Percentiles rank a stretch among this genome's conserved stretches.
These are phyloP conservation scores for Psittacus erithacus DNA, from an alignment of 2,113 vertebrate species.

Conservation along the genomic window DNA sequence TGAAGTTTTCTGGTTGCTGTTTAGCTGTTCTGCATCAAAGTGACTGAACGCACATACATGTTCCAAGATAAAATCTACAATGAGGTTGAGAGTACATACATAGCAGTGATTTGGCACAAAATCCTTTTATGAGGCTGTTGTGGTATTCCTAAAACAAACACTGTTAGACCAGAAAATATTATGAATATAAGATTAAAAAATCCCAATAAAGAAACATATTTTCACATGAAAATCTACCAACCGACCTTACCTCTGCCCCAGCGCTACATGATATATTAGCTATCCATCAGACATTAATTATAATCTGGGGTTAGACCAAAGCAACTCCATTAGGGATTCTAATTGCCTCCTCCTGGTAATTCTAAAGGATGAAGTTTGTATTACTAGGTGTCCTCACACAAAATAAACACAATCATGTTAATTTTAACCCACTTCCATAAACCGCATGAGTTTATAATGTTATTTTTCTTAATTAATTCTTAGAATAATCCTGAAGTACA, in stretches of 20 bases:
- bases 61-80: not conserved
- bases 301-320: not conserved
- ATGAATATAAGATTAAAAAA: not conserved
- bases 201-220: not conserved
- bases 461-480: not conserved
- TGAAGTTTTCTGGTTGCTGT: not conserved
- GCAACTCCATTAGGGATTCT: not conserved
- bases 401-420: not conserved
- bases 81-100: not conserved
- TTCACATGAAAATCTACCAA: not conserved
- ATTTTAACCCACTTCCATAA: not conserved
- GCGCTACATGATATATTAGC: accelerated
- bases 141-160: constrained; percentile 35
- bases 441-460: not conserved
- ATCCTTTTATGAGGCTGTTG: not conserved
- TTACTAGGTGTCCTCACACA: not conserved
- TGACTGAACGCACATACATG: not conserved
- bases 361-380: not conserved
- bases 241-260: not conserved
- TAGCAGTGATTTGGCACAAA: constrained; percentile 11
- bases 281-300: not conserved
- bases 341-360: not conserved
- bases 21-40: not conserved
- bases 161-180: not conserved
- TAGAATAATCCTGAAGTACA: not conserved